phyloP scores from a whole-genome alignment of 2,113 vertebrate species.

The Chamaetylas fuelleborni region DNA sequence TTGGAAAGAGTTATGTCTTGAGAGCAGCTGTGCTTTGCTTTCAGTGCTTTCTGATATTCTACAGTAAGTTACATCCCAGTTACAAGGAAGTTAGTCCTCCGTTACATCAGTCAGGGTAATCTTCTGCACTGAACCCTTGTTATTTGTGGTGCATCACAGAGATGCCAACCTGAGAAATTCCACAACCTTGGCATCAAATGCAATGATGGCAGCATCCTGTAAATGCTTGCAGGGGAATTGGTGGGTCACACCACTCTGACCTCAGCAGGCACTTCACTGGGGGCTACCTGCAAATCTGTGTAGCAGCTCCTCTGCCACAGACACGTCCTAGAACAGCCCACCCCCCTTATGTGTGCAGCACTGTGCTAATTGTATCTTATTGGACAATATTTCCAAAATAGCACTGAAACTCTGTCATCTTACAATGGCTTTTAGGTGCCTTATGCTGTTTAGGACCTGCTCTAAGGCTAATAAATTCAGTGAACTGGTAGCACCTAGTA shows the following conservation, averaged over 20 bases:
- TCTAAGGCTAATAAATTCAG: not conserved
- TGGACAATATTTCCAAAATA: not conserved
- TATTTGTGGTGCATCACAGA: not conserved
- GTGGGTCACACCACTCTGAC: not conserved
- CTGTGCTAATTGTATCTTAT: not conserved
- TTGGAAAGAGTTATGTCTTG: not conserved
- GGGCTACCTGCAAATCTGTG: not conserved
- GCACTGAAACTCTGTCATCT: not conserved
- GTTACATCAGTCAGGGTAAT: not conserved
- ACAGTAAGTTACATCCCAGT: not conserved
- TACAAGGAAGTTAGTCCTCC: not conserved
- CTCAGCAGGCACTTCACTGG: not conserved
- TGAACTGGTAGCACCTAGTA: not conserved
- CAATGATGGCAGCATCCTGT: not conserved
- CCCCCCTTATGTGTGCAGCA: rapidly evolving
- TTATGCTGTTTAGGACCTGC: not conserved
- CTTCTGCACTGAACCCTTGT: not conserved
- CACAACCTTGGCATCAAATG: not conserved
- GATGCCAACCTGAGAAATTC: not conserved
- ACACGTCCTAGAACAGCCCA: not conserved
- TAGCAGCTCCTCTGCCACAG: not conserved
- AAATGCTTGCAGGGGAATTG: not conserved
- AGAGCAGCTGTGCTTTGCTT: conserved; percentile 16
- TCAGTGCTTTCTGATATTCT: not conserved
- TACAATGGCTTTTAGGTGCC: not conserved